phyloP scores from a whole-genome alignment of 2,113 vertebrate species.

The Odontesthes bonariensis region DNA sequence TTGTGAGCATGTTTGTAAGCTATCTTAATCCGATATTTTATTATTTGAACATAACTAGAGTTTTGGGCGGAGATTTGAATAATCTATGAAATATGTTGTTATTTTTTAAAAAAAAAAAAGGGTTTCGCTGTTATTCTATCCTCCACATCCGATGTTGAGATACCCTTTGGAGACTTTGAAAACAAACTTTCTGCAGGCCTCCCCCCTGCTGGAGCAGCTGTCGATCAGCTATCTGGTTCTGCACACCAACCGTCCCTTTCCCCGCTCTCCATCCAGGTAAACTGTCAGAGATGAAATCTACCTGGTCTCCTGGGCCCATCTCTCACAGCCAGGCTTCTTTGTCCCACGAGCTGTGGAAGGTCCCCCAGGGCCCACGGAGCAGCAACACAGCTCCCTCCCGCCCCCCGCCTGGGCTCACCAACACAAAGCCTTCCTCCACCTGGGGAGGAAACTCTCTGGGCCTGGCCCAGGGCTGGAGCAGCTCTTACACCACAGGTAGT shows the following conservation, averaged over 20 bases:
- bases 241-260: neutral
- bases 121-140: neutral
- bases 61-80: no score
- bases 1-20: no score
- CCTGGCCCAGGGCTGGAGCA: constrained; percentile 90
- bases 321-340: constrained; percentile 93
- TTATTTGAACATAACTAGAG: no score
- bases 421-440: constrained; percentile 94
- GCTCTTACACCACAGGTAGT: constrained; percentile 92
- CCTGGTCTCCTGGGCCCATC: constrained; percentile 94
- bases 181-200: neutral
- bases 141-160: no score
- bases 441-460: constrained; percentile 93
- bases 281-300: constrained; percentile 97
- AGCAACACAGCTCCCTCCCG: constrained; percentile 90
- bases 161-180: neutral
- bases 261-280: constrained; percentile 85
- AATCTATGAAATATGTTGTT: no score
- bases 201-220: constrained; percentile 7
- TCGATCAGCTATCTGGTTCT: neutral
- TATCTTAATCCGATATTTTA: no score
- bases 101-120: no score
- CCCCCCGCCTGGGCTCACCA: constrained; percentile 94
- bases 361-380: constrained; percentile 89
- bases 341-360: constrained; percentile 98